Evolutionary conservation across 2,797 vertebrate genomes (phyloP), one percentile per base, ranked within the genome.

Genomic region (Austrolebias charrua): DNA sequence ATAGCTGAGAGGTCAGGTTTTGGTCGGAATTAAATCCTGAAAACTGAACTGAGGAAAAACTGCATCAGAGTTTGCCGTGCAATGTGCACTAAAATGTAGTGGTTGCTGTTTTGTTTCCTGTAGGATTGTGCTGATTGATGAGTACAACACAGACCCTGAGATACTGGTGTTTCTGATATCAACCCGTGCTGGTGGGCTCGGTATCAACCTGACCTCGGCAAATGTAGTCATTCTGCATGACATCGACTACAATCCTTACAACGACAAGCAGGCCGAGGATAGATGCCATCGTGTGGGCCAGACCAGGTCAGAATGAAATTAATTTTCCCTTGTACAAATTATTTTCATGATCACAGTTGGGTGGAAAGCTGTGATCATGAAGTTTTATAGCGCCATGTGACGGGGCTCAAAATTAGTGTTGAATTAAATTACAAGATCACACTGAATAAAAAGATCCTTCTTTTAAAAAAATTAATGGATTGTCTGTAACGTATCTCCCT

Each of bases 181-280:
- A 33, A 99, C 98, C 5, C 95, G 95, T 76, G 97, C 97, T 16
- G 97, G 97, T 7, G 96, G 96, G 49, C 91, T 97, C 68, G 98
- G 98, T 66, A 98, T 99, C 83, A 99, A 99, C 83, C 92, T 99
- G 54, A 96, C 98, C 24, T 96, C 97, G 0, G 98, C 98, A 52
- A 99, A 99, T 10, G 91, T 96, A 1, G 97, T 99, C 55, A 95
- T 99, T 81, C 91, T 99, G 18, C 98, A 99, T 7, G 98, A 99
- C 83, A 98, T 99, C 18, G 96, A 98, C 79, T 98, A 93, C 82
- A 99, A 99, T 78, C 97, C 97, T 0, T 98, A 98, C 80, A 98
- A 99, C 9, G 98, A 99, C 85, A 98, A 98, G 66, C 98, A 99
- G 88, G 98, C 98, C 2, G 98, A 98, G 81, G 97, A 98, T 78